Evolutionary conservation across 2,113 vertebrate species (phyloP).

Genomic region (Pelusios castaneus): DNA sequence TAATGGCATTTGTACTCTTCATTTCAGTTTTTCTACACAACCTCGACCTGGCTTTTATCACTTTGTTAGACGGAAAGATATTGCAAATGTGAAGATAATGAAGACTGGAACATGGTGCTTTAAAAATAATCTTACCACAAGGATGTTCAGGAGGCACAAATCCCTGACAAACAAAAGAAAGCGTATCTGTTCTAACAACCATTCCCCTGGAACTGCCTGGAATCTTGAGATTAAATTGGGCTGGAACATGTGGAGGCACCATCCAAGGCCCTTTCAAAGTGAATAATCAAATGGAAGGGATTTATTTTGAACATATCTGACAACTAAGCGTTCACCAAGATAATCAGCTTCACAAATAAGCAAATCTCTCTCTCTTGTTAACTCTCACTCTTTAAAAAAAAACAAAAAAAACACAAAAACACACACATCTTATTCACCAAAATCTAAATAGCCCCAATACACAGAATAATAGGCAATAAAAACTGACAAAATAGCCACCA

Average conservation of each 20-base stretch:
- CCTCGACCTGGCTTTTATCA: background rate
- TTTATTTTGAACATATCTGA: conserved; percentile 3
- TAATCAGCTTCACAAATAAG: background rate
- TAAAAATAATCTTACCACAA: background rate
- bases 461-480: background rate
- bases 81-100: background rate
- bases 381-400: conserved; percentile 8
- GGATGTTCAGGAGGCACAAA: background rate
- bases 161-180: background rate
- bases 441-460: background rate
- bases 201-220: background rate
- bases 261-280: background rate
- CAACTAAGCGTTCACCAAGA: conserved; percentile 7
- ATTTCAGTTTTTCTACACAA: background rate
- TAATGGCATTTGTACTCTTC: background rate
- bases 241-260: background rate
- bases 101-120: background rate
- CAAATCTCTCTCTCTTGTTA: background rate
- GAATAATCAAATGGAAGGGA: conserved; percentile 10
- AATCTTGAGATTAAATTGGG: background rate
- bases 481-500: background rate
- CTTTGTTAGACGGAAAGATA: background rate
- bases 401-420: background rate
- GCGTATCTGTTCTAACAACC: background rate
- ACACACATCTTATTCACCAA: background rate